Conservation (phyloP, 2,888 invertebrate species). For the Drosophila austrosaltans region DNA sequence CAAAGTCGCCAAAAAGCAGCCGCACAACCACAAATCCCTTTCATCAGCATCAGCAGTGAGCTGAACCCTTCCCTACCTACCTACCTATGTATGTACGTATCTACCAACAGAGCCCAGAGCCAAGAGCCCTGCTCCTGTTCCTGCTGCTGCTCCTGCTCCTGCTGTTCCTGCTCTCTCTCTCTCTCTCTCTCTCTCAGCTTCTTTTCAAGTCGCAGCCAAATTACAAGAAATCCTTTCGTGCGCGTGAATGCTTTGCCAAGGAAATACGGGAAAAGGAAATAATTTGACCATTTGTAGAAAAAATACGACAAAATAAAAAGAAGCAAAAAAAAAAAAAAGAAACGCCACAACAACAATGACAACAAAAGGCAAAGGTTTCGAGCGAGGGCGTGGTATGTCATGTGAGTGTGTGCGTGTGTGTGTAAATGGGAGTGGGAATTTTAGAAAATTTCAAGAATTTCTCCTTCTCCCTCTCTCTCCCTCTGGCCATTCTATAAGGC, state of each 20-base stretch:
- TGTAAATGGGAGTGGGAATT: constrained; percentile 24
- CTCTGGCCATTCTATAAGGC: neutral
- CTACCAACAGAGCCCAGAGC: neutral
- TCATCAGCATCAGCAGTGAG: constrained; percentile 54
- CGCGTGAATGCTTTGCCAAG: constrained; percentile 78
- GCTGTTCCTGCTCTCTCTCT: neutral
- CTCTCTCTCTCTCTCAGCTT: constrained; percentile 56
- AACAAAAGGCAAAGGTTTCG: neutral
- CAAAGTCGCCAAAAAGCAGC: constrained; percentile 78
- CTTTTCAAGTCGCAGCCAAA: constrained; percentile 74
- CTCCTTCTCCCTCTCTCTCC: constrained; percentile 15
- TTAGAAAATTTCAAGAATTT: constrained; percentile 62
- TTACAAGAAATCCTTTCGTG: constrained; percentile 82
- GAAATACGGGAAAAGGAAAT: constrained; percentile 64
- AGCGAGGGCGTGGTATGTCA: constrained; percentile 56
- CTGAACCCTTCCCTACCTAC: constrained; percentile 59
- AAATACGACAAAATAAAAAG: constrained; percentile 1
- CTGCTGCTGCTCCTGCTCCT: neutral
- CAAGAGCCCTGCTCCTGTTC: constrained; percentile 6
- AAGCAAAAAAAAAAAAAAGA: neutral
- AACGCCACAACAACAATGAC: neutral
- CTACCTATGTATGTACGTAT: neutral
- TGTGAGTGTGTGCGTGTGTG: constrained; percentile 45
- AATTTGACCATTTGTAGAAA: constrained; percentile 64
- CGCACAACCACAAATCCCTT: constrained; percentile 70